Percentiles rank a stretch among this genome's conserved stretches.
These are phyloP conservation scores for Eudyptes chrysolophus DNA, from an alignment of 2,113 vertebrate genomes.

Conservation along the genomic window DNA sequence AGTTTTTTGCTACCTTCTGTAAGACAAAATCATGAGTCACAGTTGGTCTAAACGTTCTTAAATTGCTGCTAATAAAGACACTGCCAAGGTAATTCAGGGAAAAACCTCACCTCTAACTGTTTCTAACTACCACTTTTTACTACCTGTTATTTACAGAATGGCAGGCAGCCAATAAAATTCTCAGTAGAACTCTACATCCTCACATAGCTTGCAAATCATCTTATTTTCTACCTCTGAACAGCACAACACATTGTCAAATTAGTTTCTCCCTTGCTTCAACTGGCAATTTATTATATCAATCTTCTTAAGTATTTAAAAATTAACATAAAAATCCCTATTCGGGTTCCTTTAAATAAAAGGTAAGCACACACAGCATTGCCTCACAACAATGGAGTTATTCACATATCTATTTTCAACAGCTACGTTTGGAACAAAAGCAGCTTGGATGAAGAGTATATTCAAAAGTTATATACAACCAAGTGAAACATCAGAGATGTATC, in stretches of 20 bases:
- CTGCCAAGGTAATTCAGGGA: not conserved
- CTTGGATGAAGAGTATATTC: not conserved
- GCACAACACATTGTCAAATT: constrained; percentile 1
- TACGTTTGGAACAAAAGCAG: not conserved
- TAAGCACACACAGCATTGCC: not conserved
- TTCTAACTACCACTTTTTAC: constrained; percentile 16
- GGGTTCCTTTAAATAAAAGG: constrained; percentile 1
- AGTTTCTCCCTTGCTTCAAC: not conserved
- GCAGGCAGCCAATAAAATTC: constrained; percentile 30
- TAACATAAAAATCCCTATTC: not conserved
- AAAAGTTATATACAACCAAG: not conserved
- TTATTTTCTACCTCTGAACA: not conserved
- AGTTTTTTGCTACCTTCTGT: not conserved
- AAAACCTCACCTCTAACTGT: not conserved
- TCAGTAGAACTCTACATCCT: not conserved
- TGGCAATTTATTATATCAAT: constrained; percentile 9
- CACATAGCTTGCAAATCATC: not conserved
- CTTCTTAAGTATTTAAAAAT: constrained; percentile 10
- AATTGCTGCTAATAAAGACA: not conserved
- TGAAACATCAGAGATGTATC: not conserved
- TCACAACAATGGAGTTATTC: not conserved
- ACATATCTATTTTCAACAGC: not conserved
- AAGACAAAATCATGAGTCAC: not conserved
- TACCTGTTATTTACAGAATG: constrained; percentile 35
- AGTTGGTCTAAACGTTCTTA: not conserved